Evolutionary conservation across 1,140 invertebrate species (phyloP).

Genomic region (Atta cephalotes): DNA sequence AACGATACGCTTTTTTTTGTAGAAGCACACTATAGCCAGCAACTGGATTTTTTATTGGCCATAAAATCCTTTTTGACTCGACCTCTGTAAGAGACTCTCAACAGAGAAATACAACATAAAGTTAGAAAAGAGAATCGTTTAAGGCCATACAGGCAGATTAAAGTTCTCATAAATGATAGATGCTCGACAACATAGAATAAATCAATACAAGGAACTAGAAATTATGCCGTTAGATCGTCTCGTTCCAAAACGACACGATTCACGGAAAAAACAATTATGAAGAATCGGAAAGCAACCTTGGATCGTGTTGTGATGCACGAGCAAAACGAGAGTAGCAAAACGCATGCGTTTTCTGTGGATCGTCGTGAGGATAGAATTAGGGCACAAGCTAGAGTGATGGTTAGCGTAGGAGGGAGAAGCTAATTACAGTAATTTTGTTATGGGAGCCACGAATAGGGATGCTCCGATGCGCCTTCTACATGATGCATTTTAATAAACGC

Average conservation of each 20-base stretch:
- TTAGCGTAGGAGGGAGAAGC: slow-evolving; percentile 80
- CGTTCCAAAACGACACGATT: slow-evolving; percentile 33
- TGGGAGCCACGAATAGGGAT: slow-evolving; percentile 72
- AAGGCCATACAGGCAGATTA: slow-evolving; percentile 40
- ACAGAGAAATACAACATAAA: not conserved
- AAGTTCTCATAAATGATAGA: slow-evolving; percentile 53
- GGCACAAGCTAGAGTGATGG: slow-evolving; percentile 73
- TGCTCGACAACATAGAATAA: slow-evolving; percentile 37
- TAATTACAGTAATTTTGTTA: slow-evolving; percentile 82
- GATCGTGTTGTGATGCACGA: slow-evolving; percentile 19
- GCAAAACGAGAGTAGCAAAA: slow-evolving; percentile 39
- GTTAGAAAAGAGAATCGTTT: slow-evolving; percentile 37
- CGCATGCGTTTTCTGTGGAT: slow-evolving; percentile 14
- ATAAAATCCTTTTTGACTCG: slow-evolving; percentile 35
- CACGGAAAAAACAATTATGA: slow-evolving; percentile 48
- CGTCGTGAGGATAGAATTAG: slow-evolving; percentile 74
- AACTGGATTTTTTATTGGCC: slow-evolving; percentile 47
- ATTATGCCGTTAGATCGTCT: slow-evolving; percentile 61
- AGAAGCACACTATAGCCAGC: not conserved
- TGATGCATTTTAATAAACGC: slow-evolving; percentile 78
- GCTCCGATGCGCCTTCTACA: slow-evolving; percentile 59
- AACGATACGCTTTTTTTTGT: slow-evolving; percentile 47
- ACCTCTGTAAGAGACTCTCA: not conserved
- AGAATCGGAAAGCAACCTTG: slow-evolving; percentile 57
- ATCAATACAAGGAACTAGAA: slow-evolving; percentile 41